Evolutionary conservation across 1,140 invertebrate genomes (phyloP).

Genomic region (Pomphorhynchus laevis): DNA sequence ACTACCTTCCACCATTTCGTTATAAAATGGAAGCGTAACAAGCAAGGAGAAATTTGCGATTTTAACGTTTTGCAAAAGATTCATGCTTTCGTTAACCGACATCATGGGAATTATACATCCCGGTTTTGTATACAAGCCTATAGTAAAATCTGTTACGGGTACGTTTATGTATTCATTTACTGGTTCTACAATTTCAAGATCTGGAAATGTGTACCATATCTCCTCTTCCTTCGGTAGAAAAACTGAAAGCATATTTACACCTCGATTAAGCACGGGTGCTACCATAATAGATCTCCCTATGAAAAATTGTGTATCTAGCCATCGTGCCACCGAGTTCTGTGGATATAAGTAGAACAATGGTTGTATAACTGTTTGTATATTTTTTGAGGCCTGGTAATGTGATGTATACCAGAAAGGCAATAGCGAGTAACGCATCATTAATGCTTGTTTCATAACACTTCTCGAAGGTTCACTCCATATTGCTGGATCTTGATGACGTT

Average conservation of each 20-base stretch:
- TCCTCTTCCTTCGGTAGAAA: too few relatives aligned
- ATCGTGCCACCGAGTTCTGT: conserved; percentile 27
- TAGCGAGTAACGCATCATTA: conserved; percentile 32
- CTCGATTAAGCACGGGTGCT: conserved; percentile 31
- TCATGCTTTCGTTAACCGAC: neutral
- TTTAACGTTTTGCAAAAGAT: conserved; percentile 24
- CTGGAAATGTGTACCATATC: too few relatives aligned
- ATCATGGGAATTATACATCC: neutral
- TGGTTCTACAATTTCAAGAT: neutral
- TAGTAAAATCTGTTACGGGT: neutral
- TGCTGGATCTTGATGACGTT: conserved; percentile 15
- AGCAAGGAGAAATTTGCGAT: conserved; percentile 3
- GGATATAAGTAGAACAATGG: conserved; percentile 29
- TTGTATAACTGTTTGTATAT: conserved; percentile 33
- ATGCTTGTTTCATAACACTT: conserved; percentile 21
- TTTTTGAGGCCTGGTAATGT: conserved; percentile 32
- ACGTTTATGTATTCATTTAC: neutral
- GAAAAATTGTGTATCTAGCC: conserved; percentile 36
- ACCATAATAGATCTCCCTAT: conserved; percentile 38
- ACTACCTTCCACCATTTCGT: neutral
- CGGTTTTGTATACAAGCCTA: neutral
- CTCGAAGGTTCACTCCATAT: conserved; percentile 10
- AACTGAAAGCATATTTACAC: conserved; percentile 12
- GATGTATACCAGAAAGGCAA: conserved; percentile 45
- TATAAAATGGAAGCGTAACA: neutral